These are phyloP conservation scores for Adelges cooleyi DNA, from an alignment of 1,140 invertebrate species.

Conservation along the genomic window DNA sequence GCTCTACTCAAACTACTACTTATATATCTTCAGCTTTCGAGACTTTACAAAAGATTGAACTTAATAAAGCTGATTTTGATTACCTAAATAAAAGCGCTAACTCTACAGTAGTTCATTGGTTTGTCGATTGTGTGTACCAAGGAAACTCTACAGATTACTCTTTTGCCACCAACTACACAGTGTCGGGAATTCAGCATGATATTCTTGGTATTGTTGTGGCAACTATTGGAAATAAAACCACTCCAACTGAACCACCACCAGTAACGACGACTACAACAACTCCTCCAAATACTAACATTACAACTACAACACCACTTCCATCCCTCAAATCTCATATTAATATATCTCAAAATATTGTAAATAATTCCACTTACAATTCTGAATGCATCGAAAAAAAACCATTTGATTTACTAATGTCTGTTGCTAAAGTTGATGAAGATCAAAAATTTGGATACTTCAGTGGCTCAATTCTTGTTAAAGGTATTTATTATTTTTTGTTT, in stretches of 20 bases:
- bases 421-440: not conserved
- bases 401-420: slow-evolving; percentile 10
- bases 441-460: slow-evolving; percentile 15
- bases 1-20: slow-evolving; percentile 29
- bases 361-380: not conserved
- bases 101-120: slow-evolving; percentile 57
- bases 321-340: not conserved
- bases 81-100: slow-evolving; percentile 51
- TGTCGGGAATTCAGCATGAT: slow-evolving; percentile 46
- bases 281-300: not conserved
- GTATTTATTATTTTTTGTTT: no score
- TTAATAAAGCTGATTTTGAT: slow-evolving; percentile 47
- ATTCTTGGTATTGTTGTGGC: slow-evolving; percentile 41
- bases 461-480: slow-evolving; percentile 1
- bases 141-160: slow-evolving; percentile 47
- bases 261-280: slow-evolving; percentile 1
- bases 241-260: slow-evolving; percentile 31
- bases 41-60: slow-evolving; percentile 46
- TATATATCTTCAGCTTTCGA: slow-evolving; percentile 46
- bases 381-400: not conserved
- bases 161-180: slow-evolving; percentile 51
- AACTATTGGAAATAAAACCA: slow-evolving; percentile 49
- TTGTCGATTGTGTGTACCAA: slow-evolving; percentile 59
- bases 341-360: not conserved
- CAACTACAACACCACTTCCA: not conserved